Base-by-base conservation (phyloP, 2,888 invertebrate genomes). In the Deilephila porcellus region DNA sequence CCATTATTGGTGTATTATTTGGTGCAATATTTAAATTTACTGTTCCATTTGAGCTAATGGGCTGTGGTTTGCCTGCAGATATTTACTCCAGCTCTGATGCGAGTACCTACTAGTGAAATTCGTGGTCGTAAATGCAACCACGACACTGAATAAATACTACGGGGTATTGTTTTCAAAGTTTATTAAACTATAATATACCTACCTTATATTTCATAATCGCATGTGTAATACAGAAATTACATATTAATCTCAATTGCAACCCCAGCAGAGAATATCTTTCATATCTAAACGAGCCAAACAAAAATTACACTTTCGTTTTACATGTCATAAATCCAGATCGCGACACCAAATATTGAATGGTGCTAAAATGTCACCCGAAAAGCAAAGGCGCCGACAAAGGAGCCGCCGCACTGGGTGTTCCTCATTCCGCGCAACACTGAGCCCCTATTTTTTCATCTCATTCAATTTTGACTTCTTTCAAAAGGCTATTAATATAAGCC, bases 391-490 rank as follows among this genome's bases (percentile, higher is more conserved):
- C 94, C 94, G 94, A 92, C 94, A 93, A 93, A 92, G 89, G 81
- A 56, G 79, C 93, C 93, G 93, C 93, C 94, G 77, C 91, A 75
- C 89, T 94, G 94, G 94, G 94, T 94, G 94, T 93, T 94, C 93
- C 93, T 90, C 90, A 89, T 88, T 86, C 90, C 85, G 83, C 82
- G 83, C 88, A 89, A 90, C 88, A 85, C 88, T 88, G 93, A 93
- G 91, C 93, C 94, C 89, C 89, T 80, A 92, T 93, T 94, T 94
- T 94, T 94, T 94, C 92, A 89, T 91, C 90, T 93, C 93, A 93
- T 94, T 94, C 94, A 94, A 94, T 94, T 94, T 93, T 93, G 94
- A 94, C 94, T 94, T 93, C 93, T 94, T 91, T 93, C 93, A 93
- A 94, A 93, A 93, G 91, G 93, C 92, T 93, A 94, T 94, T 94